phyloP scores from a whole-genome alignment of 1,140 invertebrate species.

The Leptopilina boulardi region DNA sequence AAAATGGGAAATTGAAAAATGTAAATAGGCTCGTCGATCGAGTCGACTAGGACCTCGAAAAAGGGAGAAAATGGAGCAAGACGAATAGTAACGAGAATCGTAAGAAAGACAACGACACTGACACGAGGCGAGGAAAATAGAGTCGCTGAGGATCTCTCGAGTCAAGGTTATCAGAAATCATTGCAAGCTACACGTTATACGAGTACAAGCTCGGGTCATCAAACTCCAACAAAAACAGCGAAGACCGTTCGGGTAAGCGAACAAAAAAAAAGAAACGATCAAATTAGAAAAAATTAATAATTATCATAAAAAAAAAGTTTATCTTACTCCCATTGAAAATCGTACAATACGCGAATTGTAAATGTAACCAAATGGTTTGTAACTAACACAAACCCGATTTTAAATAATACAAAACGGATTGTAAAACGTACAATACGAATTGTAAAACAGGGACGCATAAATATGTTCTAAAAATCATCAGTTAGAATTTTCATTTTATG shows the following conservation, averaged over 20 bases:
- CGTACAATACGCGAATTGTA: too few species aligned
- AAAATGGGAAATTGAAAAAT: too few species aligned
- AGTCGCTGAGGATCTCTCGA: slow-evolving; percentile 82
- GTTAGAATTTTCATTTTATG: too few species aligned
- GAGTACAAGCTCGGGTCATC: slow-evolving; percentile 68
- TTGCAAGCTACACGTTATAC: slow-evolving; percentile 71
- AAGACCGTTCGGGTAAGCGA: slow-evolving; percentile 72
- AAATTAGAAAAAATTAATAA: background rate
- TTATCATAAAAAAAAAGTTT: too few species aligned
- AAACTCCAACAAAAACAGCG: slow-evolving; percentile 61
- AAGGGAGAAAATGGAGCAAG: slow-evolving; percentile 84
- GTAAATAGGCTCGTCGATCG: slow-evolving; percentile 81
- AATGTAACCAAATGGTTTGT: too few species aligned
- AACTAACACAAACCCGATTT: too few species aligned
- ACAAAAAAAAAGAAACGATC: background rate
- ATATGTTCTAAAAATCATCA: too few species aligned
- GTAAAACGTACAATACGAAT: too few species aligned
- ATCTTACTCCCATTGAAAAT: too few species aligned
- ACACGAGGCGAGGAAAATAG: slow-evolving; percentile 90
- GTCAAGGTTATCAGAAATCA: slow-evolving; percentile 74
- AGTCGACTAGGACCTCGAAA: slow-evolving; percentile 87
- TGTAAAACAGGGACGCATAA: too few species aligned
- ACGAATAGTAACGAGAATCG: slow-evolving; percentile 89
- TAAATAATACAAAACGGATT: too few species aligned
- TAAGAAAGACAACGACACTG: slow-evolving; percentile 92